Base-by-base conservation (phyloP, 1,140 invertebrate species). In the Drosophila ogumai region DNA sequence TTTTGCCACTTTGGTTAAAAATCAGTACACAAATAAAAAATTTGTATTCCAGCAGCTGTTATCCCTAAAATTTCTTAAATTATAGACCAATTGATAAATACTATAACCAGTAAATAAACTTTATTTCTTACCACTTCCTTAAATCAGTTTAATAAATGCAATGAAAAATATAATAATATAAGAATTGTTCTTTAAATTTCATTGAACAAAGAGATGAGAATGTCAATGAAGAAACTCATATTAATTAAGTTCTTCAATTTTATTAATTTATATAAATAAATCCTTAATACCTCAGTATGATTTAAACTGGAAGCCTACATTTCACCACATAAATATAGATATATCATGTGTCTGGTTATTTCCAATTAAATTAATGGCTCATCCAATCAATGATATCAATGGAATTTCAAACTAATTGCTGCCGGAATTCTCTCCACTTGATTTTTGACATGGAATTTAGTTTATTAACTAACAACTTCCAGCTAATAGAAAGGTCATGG, bases 381-480 rank as follows among this genome's bases (percentile, higher is more conserved):
- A 31, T n/a, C 10, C 12, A 50, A 31, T 64, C 34, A 64, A 44
- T 69, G 46, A 36, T 31, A 49, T 68, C 59, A 12, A 28, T 25
- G 19, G 13, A 41, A 28, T 68, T 66, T 31, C n/a, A 19, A 54
- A 17, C 36, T 50, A 64, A 75, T 31, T 56, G 28, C 40, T 28
- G 22, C 19, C 28, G 13, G 40, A 49, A 75, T 40, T 47, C 4
- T 32, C 25, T 40, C 17, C 25, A 52, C 32, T 38, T 34, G 55
- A 52, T n/a, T 61, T 54, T 22, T 22, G 41, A 25, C 40, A 64
- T 40, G 32, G 12, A 69, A 75, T 75, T 75, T 60, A 43, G 60
- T 66, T 79, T 59, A 79, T 79, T 72, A 64, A 55, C 60, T 66
- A 44, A 57, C 31, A 57, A 57, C 57, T 56, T 50, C n/a, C 25